Evolutionary conservation across 2,888 invertebrate species (phyloP).

Genomic region (Caenorhabditis sp.): DNA sequence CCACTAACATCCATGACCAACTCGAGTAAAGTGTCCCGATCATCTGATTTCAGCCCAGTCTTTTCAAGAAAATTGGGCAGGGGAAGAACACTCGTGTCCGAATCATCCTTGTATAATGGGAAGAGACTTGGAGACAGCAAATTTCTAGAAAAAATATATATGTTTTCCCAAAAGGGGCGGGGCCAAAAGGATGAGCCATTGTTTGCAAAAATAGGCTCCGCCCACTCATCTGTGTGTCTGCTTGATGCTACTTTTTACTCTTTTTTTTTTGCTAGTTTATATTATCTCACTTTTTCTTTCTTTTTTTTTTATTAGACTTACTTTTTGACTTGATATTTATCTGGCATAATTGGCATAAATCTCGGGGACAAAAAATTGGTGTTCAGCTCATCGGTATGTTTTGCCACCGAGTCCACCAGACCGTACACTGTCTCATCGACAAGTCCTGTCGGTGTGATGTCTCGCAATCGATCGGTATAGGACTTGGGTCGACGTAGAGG

Average conservation of each 20-base stretch:
- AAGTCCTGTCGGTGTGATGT: slow-evolving; percentile 42
- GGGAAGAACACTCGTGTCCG: slow-evolving; percentile 41
- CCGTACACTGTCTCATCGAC: slow-evolving; percentile 45
- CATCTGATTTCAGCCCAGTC: slow-evolving; percentile 41
- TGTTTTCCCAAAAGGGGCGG: too few species aligned
- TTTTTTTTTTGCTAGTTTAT: too few species aligned
- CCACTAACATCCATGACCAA: slow-evolving; percentile 60
- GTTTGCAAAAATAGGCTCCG: too few species aligned
- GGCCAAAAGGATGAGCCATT: too few species aligned
- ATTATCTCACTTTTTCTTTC: too few species aligned
- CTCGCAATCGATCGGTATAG: slow-evolving; percentile 28
- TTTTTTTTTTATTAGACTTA: slow-evolving; percentile 7
- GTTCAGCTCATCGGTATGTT: slow-evolving; percentile 50
- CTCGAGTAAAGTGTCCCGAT: slow-evolving; percentile 49
- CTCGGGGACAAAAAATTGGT: slow-evolving; percentile 55
- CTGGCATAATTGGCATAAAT: slow-evolving; percentile 54
- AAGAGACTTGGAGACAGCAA: slow-evolving; percentile 57
- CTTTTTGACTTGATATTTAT: slow-evolving; percentile 39
- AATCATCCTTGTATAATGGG: slow-evolving; percentile 56
- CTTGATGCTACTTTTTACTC: too few species aligned
- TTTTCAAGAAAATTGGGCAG: slow-evolving; percentile 53
- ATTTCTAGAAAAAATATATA: slow-evolving; percentile 32
- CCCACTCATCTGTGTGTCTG: too few species aligned
- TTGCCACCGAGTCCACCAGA: slow-evolving; percentile 49
- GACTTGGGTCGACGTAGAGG: slow-evolving; percentile 38